Evolutionary conservation across 2,113 vertebrate species (phyloP).

Genomic region (Zosterops lateralis): DNA sequence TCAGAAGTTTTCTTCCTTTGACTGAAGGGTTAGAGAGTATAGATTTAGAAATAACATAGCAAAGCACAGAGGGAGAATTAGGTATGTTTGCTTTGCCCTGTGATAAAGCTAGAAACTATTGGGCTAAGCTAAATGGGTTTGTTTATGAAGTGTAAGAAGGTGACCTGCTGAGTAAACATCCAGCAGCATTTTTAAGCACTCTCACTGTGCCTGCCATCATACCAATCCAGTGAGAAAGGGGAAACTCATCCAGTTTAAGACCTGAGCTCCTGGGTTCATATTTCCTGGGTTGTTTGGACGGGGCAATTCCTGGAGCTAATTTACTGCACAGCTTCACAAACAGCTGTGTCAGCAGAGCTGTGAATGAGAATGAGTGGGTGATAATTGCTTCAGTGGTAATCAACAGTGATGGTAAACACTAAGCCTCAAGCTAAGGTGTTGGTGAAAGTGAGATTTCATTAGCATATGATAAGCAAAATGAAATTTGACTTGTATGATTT

Average conservation of each 20-base stretch:
- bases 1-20: background rate
- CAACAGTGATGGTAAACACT: background rate
- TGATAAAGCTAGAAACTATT: background rate
- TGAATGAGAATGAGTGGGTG: background rate
- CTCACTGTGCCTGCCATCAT: background rate
- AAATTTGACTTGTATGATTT: background rate
- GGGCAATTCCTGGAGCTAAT: background rate
- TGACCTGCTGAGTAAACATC: background rate
- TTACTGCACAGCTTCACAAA: background rate
- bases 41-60: background rate
- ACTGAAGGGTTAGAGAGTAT: background rate
- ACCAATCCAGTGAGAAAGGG: background rate
- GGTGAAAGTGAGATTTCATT: background rate
- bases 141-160: background rate
- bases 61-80: background rate
- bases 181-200: background rate
- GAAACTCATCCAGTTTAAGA: background rate
- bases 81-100: background rate
- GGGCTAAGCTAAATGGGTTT: background rate
- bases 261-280: accelerated
- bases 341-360: background rate
- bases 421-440: background rate
- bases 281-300: background rate
- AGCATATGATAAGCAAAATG: background rate
- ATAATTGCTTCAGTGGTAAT: background rate